These are phyloP conservation scores for Apis florea DNA, from an alignment of 1,140 invertebrate genomes.

Conservation along the genomic window DNA sequence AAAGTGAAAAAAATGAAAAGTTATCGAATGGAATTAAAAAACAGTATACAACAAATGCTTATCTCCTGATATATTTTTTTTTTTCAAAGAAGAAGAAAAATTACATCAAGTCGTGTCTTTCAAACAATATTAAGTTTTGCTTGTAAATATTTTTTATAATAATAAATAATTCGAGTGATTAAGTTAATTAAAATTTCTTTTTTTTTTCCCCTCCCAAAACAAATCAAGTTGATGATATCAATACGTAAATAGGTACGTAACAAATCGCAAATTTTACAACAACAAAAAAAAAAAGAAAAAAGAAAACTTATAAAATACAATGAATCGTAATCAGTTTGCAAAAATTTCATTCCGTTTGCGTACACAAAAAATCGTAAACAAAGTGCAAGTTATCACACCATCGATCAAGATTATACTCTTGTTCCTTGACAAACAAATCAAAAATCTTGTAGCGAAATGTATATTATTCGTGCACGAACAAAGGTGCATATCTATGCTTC, in stretches of 20 bases:
- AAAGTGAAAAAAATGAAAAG: too few species aligned
- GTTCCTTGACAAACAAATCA: background rate
- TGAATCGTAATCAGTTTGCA: background rate
- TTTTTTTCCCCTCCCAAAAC: too few species aligned
- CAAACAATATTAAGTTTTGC: too few species aligned
- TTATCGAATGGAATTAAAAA: slow-evolving; percentile 30
- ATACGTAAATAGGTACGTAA: background rate
- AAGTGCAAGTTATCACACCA: background rate
- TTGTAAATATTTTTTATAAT: too few species aligned
- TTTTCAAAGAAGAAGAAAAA: too few species aligned
- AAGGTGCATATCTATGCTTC: background rate
- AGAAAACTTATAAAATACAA: background rate
- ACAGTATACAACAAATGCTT: background rate
- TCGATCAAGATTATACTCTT: background rate
- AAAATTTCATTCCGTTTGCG: background rate
- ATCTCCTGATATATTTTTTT: too few species aligned
- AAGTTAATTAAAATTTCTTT: too few species aligned
- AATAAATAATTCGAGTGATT: too few species aligned
- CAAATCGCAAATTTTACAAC: background rate
- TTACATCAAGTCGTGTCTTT: too few species aligned
- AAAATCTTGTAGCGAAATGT: background rate
- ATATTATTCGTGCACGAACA: background rate
- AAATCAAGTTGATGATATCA: background rate
- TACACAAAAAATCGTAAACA: background rate
- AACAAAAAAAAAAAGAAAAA: background rate